Percentiles rank a stretch among this genome's conserved stretches.
Conservation (phyloP, 2,113 vertebrate genomes). For the Gorilla gorilla region DNA sequence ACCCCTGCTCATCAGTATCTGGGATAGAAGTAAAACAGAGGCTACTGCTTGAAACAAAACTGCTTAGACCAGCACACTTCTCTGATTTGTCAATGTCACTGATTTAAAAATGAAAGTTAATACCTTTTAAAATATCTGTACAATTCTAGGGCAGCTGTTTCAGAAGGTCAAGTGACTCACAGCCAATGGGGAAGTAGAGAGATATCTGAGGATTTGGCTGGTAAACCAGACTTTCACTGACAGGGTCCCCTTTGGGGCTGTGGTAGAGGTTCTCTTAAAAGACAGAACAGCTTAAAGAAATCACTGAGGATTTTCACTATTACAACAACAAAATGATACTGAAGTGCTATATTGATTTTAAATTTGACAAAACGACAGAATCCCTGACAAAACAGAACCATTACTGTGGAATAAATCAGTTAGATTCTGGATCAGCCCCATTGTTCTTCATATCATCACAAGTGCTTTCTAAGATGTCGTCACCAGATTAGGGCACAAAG, state of each 20-base stretch:
- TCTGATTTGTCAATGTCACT: not conserved
- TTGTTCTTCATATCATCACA: not conserved
- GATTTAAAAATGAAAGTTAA: not conserved
- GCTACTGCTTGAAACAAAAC: not conserved
- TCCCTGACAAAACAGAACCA: not conserved
- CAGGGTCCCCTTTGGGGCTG: not conserved
- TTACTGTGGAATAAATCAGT: not conserved
- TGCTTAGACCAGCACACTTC: not conserved
- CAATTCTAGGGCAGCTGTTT: not conserved
- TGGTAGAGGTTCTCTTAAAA: not conserved
- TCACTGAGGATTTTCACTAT: not conserved
- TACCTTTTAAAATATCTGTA: not conserved
- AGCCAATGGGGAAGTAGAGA: not conserved
- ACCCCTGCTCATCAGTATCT: not conserved
- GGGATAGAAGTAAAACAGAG: not conserved
- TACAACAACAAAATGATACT: not conserved
- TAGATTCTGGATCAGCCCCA: not conserved
- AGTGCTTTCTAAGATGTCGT: not conserved
- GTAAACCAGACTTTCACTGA: not conserved
- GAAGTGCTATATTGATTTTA: not conserved
- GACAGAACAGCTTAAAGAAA: not conserved
- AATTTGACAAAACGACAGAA: not conserved
- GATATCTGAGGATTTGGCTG: not conserved
- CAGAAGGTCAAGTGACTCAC: not conserved
- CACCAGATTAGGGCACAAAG: not conserved